Conservation (phyloP, 2,113 vertebrate species). For the Halcyon malimbica region DNA sequence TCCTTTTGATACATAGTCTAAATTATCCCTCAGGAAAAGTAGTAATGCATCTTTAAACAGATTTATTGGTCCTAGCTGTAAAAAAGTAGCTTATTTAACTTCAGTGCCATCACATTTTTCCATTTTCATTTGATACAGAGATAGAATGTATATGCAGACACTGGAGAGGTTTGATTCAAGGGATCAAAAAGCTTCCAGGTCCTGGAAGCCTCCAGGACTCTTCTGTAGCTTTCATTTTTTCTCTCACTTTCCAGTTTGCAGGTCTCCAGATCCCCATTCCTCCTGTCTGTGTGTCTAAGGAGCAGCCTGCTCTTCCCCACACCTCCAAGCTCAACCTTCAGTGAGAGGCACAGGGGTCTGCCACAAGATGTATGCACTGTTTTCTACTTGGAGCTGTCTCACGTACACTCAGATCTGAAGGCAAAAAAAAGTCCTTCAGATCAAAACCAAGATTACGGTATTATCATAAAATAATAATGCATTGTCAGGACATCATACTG, state of each 20-base stretch:
- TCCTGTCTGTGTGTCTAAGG: neutral
- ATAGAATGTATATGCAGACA: conserved; percentile 26
- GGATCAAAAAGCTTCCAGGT: neutral
- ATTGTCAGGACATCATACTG: neutral
- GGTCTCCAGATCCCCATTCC: neutral
- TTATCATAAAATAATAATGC: neutral
- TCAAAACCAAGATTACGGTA: neutral
- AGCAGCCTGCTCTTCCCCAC: neutral
- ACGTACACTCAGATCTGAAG: neutral
- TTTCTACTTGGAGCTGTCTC: neutral
- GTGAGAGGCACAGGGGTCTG: neutral
- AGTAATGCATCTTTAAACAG: conserved; percentile 84
- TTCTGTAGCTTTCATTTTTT: neutral
- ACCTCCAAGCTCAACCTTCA: neutral
- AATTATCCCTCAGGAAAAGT: conserved; percentile 85
- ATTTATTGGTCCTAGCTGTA: conserved; percentile 77
- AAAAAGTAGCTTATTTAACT: conserved; percentile 78
- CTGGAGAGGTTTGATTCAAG: neutral
- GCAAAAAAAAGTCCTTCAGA: neutral
- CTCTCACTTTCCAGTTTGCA: neutral
- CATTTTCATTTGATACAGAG: conserved; percentile 65
- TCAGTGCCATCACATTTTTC: conserved; percentile 71
- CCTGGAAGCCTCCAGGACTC: neutral
- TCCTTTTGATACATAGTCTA: conserved; percentile 84
- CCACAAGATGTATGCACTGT: neutral